phyloP scores from a whole-genome alignment of 2,797 vertebrate species.

The Xenentodon cancila region DNA sequence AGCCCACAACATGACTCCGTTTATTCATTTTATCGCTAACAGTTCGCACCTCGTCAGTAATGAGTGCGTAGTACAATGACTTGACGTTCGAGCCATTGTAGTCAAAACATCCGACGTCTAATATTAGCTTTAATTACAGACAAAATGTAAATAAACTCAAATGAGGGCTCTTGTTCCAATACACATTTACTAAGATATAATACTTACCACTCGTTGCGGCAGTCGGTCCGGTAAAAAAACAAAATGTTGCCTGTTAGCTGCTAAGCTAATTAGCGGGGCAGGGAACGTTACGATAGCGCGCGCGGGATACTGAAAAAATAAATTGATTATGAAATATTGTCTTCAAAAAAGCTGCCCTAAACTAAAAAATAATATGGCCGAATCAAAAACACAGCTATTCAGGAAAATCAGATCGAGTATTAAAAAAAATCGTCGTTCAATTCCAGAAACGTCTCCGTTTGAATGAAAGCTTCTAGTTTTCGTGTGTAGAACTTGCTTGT shows the following conservation, averaged over 20 bases:
- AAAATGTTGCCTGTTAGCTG: constrained; percentile 32
- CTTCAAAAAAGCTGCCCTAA: neutral
- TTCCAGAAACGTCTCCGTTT: constrained; percentile 38
- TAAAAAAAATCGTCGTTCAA: neutral
- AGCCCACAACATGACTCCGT: accelerated
- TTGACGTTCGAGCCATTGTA: neutral
- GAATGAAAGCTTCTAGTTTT: constrained; percentile 40
- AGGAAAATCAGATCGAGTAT: neutral
- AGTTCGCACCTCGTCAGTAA: neutral
- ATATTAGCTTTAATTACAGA: accelerated
- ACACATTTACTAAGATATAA: neutral
- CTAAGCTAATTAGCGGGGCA: constrained; percentile 69
- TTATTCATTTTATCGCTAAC: neutral
- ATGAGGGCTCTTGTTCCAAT: accelerated
- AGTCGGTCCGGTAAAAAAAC: constrained; percentile 6
- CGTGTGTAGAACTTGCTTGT: constrained; percentile 41
- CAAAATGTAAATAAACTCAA: neutral
- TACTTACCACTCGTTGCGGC: constrained; percentile 71
- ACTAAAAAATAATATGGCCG: neutral
- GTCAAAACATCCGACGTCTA: neutral
- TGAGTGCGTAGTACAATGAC: constrained; percentile 6
- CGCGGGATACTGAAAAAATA: constrained; percentile 60
- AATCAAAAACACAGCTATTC: neutral
- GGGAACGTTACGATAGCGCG: constrained; percentile 51
- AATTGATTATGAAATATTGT: constrained; percentile 10